These are phyloP conservation scores for Meandrina meandrites DNA, from an alignment of 92 coral and sea anemone species.

Conservation along the genomic window DNA sequence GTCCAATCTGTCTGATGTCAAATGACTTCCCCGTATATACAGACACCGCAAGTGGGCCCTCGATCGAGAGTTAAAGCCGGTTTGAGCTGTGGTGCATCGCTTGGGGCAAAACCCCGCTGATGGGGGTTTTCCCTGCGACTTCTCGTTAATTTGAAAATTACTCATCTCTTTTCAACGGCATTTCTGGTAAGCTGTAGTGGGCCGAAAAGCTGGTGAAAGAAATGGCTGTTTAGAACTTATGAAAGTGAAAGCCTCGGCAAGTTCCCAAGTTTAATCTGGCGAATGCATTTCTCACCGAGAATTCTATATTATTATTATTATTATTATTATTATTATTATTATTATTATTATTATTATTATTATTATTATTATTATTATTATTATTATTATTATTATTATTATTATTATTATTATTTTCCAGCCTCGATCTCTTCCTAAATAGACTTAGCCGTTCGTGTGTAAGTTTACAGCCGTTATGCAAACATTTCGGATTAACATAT, in stretches of 20 bases:
- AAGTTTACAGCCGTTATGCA: too few relatives aligned
- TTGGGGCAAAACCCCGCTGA: neutral
- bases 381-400: too few relatives aligned
- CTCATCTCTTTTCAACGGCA: neutral
- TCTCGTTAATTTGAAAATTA: neutral
- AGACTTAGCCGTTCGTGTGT: too few relatives aligned
- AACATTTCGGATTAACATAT: too few relatives aligned
- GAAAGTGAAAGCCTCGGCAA: neutral
- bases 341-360: too few relatives aligned
- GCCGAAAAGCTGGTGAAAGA: neutral
- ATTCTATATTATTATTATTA: too few relatives aligned
- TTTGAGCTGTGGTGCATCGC: too few relatives aligned
- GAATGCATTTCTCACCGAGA: neutral
- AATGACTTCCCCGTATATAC: neutral
- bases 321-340: too few relatives aligned
- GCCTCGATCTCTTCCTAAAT: too few relatives aligned
- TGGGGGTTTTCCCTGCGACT: slow-evolving; percentile 12
- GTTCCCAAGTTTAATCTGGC: neutral
- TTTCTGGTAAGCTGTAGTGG: neutral
- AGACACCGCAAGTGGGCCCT: neutral
- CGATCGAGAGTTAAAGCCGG: too few relatives aligned
- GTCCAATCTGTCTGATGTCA: neutral
- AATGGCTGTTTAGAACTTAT: neutral
- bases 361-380: too few relatives aligned
- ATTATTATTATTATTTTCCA: too few relatives aligned